Evolutionary conservation across 2,888 invertebrate species (phyloP), one percentile per base, ranked within the genome.

Genomic region (Hemicrepidius hirtus): DNA sequence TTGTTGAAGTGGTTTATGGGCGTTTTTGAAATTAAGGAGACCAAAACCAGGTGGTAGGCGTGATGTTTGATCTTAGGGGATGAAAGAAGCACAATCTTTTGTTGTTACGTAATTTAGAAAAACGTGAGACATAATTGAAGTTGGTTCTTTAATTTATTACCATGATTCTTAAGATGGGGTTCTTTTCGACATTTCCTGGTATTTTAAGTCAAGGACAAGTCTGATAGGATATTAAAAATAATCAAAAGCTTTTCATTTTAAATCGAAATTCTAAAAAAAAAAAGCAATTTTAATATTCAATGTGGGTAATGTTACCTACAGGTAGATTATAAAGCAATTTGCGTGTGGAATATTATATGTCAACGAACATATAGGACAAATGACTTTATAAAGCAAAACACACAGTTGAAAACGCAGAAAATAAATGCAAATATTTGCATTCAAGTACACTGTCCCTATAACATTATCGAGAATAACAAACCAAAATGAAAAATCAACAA

Each of bases 31-130:
- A 76, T 73, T 71, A 71, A 74, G 75, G 72, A 74, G 72, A 71
- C 49, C 50, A 77, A 79, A 77, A 77, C 80, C 80, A 80, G 80
- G 80, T 80, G 80, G 80, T 76, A 78, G 78, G 79, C 80, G 80
- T 80, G 78, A 79, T 79, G 78, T 78, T 79, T 76, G 74, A 75
- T 77, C 74, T 78, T 66, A 64, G 59, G 64, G 67, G 59, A 55
- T 68, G 73, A 75, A 73, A 74, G 71, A 68, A 71, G 71, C 21
- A 57, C 59, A 71, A 68, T 24, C 67, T 65, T 69, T 70, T 73
- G 73, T 69, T 68, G 60, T 53, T 65, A n/a, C 13, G 53, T 16
- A 71, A 67, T 67, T 71, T 37, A 1, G 35, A 40, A 71, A 71
- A 66, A 77, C 77, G 77, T 77, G 75, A 75, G 73, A 60, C 71